These are phyloP conservation scores for Dromiciops gliroides DNA, from an alignment of 2,113 vertebrate genomes.

Conservation along the genomic window DNA sequence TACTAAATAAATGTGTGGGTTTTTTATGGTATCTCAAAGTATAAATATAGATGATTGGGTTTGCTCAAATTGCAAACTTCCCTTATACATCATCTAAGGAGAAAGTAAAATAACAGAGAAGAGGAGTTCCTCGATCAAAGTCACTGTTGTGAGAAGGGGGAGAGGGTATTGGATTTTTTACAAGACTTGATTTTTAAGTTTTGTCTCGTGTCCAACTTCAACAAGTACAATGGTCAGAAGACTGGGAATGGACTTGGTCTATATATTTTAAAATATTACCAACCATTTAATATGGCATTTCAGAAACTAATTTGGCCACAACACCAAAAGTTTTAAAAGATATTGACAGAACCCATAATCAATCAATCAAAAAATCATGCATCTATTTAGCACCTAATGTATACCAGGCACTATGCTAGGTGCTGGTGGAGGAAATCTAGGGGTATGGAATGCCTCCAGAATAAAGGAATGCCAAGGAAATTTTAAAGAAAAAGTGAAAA, in stretches of 20 bases:
- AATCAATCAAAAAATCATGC: not conserved
- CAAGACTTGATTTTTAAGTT: not conserved
- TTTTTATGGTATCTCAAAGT: not conserved
- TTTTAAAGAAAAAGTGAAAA: not conserved
- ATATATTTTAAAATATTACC: not conserved
- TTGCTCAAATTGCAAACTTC: not conserved
- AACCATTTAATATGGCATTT: not conserved
- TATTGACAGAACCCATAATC: not conserved
- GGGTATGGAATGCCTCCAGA: not conserved
- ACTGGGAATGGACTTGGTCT: not conserved
- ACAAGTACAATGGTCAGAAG: not conserved
- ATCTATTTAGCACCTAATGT: not conserved
- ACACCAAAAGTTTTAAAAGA: not conserved
- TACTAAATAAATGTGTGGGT: not conserved
- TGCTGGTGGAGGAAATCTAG: not conserved
- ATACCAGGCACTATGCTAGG: not conserved
- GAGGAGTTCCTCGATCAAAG: not conserved
- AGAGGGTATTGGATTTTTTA: not conserved
- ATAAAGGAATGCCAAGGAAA: not conserved
- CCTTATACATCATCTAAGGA: not conserved
- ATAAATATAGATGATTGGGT: not conserved
- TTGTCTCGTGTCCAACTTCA: not conserved
- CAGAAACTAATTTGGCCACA: not conserved
- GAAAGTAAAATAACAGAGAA: not conserved
- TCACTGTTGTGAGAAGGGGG: not conserved